Conservation (phyloP, 1,140 invertebrate species). For the Microplitis demolitor region DNA sequence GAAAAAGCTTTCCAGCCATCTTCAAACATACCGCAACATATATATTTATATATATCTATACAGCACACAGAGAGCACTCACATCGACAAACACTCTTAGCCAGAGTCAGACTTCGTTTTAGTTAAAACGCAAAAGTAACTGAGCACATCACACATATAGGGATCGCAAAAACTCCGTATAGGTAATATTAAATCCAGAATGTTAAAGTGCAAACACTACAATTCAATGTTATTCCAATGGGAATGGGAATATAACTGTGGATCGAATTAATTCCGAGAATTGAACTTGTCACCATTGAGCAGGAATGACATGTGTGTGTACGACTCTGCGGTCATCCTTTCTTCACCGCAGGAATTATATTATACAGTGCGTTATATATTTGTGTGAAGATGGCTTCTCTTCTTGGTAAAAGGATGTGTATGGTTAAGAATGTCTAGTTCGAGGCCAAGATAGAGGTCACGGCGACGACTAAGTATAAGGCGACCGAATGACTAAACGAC, state of each 20-base stretch:
- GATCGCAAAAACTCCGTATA: background rate
- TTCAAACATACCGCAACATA: background rate
- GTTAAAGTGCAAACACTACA: slow-evolving; percentile 9
- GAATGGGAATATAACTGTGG: background rate
- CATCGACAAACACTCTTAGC: background rate
- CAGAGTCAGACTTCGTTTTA: no score
- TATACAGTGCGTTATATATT: slow-evolving; percentile 14
- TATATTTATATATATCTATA: background rate
- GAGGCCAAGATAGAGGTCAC: slow-evolving; percentile 11
- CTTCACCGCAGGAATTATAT: background rate
- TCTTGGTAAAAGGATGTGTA: background rate
- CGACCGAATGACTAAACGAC: no score
- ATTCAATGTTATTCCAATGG: background rate
- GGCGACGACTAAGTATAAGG: background rate
- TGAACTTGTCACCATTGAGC: slow-evolving; percentile 17
- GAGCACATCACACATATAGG: background rate
- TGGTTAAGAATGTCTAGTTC: background rate
- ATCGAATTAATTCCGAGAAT: slow-evolving; percentile 25
- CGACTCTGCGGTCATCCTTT: background rate
- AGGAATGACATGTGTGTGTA: background rate
- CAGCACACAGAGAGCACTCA: background rate
- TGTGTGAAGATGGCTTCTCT: slow-evolving; percentile 7
- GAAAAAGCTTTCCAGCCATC: background rate
- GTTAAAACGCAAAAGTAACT: background rate
- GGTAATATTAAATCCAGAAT: background rate